A percentile compares a stretch with the other conserved stretches of the same genome.
phyloP scores from a whole-genome alignment of 2,797 vertebrate species.

The Pipistrellus pygmaeus region DNA sequence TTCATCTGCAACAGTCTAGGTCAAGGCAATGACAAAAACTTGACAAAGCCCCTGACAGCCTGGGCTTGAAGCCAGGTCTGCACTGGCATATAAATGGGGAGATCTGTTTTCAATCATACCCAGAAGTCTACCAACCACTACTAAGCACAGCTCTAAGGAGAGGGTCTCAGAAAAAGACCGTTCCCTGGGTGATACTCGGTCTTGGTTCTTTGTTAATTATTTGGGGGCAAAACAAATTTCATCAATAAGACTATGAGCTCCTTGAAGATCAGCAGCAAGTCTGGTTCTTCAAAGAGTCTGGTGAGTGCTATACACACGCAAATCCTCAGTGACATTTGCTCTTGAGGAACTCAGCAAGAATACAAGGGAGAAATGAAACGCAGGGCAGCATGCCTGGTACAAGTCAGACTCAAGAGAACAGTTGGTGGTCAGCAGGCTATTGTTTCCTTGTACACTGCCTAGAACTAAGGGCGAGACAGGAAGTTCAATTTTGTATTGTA shows the following conservation, averaged over 20 bases:
- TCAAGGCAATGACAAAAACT: constrained; percentile 68
- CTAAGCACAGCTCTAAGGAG: constrained; percentile 3
- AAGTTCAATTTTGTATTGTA: not conserved
- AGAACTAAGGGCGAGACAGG: not conserved
- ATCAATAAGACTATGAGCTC: constrained; percentile 29
- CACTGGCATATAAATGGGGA: constrained; percentile 51
- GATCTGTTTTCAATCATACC: constrained; percentile 75
- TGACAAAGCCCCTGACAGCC: constrained; percentile 72
- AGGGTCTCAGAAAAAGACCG: not conserved
- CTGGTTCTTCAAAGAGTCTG: not conserved
- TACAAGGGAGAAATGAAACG: not conserved
- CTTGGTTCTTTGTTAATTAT: constrained; percentile 12
- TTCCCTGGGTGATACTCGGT: not conserved
- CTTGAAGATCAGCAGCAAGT: constrained; percentile 31
- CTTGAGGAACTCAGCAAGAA: not conserved
- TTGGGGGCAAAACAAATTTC: not conserved
- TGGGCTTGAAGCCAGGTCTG: constrained; percentile 71
- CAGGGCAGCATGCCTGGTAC: not conserved
- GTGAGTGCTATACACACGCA: not conserved
- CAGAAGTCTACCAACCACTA: constrained; percentile 56
- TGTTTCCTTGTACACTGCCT: not conserved
- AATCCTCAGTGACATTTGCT: not conserved
- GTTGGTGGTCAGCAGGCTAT: not conserved
- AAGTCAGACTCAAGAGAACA: not conserved
- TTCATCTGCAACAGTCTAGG: constrained; percentile 62